These are phyloP conservation scores for Intellagama lesueurii DNA, from an alignment of 2,797 vertebrate species.

Conservation along the genomic window DNA sequence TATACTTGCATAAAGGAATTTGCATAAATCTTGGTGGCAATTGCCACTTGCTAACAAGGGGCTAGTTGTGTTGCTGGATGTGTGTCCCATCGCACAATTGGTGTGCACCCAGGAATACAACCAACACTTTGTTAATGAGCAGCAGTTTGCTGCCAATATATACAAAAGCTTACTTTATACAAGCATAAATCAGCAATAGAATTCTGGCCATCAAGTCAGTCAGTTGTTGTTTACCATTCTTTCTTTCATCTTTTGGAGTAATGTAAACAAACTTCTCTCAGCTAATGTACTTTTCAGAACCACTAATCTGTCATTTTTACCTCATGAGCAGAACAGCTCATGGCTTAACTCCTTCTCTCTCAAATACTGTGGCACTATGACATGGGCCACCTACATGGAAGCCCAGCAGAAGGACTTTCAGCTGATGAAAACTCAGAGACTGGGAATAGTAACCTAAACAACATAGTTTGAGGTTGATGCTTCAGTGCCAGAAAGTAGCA, in stretches of 20 bases:
- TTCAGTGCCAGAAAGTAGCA: conserved; percentile 49
- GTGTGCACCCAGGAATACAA: too few species aligned
- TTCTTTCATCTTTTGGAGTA: not conserved
- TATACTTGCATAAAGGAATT: too few species aligned
- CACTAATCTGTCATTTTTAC: not conserved
- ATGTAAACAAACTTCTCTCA: not conserved
- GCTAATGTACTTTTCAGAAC: not conserved
- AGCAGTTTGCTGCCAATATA: too few species aligned
- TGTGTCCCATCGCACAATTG: too few species aligned
- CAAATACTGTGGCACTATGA: not conserved
- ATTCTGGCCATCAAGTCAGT: not conserved
- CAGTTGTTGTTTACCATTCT: not conserved
- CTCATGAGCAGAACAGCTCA: not conserved
- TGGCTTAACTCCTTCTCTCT: not conserved
- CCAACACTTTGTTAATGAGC: too few species aligned
- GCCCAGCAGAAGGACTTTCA: conserved; percentile 24
- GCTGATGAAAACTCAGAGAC: conserved; percentile 19
- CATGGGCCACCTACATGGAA: not conserved
- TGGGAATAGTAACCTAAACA: conserved; percentile 20
- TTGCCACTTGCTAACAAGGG: too few species aligned
- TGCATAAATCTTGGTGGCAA: too few species aligned
- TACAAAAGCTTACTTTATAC: too few species aligned
- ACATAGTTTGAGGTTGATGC: conserved; percentile 23
- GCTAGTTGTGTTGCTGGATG: too few species aligned
- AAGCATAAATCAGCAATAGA: too few species aligned